A percentile compares a stretch with the other conserved stretches of the same genome.
Conservation (phyloP, 2,797 vertebrate species). For the Sebastes jordani region DNA sequence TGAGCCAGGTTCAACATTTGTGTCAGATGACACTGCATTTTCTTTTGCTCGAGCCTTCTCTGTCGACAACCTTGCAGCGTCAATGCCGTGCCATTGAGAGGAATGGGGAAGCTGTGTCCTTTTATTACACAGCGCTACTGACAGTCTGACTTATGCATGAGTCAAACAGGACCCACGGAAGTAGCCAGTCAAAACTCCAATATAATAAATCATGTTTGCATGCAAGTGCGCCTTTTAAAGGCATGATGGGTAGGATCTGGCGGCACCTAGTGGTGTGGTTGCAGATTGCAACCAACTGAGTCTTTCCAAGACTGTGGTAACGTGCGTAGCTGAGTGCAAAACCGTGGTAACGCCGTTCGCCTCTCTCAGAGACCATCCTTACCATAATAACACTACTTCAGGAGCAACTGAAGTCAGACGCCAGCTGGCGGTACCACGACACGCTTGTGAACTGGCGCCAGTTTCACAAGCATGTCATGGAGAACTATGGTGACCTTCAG, state of each 20-base stretch:
- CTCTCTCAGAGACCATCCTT: too few relatives aligned
- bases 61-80: not conserved
- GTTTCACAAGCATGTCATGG: too few relatives aligned
- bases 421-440: too few relatives aligned
- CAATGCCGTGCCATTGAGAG: not conserved
- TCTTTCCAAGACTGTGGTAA: too few relatives aligned
- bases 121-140: not conserved
- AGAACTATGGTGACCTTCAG: too few relatives aligned
- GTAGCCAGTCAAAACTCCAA: not conserved
- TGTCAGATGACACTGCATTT: not conserved
- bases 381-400: too few relatives aligned
- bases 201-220: not conserved
- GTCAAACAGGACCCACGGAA: not conserved
- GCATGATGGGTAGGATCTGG: too few relatives aligned
- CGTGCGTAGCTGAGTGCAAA: fast-evolving
- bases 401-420: too few relatives aligned
- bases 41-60: not conserved
- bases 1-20: not conserved
- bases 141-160: not conserved
- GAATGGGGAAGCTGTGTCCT: not conserved
- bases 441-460: too few relatives aligned
- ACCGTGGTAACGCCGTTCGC: too few relatives aligned
- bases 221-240: not conserved
- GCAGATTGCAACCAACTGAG: too few relatives aligned
- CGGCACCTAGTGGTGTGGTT: too few relatives aligned